Base-by-base conservation (phyloP, 2,888 invertebrate species). In the Erpobdella octoculata region DNA sequence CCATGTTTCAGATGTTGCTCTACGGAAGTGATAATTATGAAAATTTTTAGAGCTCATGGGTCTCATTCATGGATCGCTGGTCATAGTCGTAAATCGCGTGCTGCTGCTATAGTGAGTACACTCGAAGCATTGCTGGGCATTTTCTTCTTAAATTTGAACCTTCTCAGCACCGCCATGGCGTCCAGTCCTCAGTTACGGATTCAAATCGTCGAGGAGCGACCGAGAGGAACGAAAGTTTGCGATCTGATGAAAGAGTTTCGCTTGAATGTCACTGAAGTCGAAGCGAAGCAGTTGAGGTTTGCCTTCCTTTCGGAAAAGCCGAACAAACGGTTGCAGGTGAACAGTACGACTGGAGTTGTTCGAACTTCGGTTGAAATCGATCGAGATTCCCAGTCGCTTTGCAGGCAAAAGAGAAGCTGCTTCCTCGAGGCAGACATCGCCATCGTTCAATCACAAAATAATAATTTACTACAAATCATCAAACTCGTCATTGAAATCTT, bases 401-500 rank as follows among this genome's bases (percentile, higher is more conserved):
- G 70, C 21, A 25, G 70, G 1, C 70, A 70, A 46, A 70, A 36
- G 9, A 59, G 59, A 25, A 2, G 18, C 31, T 70, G 70, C 70
- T 35, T 58, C 25, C 21, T 70, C 35, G 35, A 15, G 8, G 36
- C 58, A 15, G 70, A 70, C 37, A 37, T 70, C 59, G 59, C 33
- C 64, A 35, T 62, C 70, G 36, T 61, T 15, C 70, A 70, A 35
- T 61, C 70, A 5, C 5, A 61, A 9, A 21, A 35, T 8, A 38
- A n/a, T 25, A n/a, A n/a, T n/a, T n/a, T n/a, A n/a, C 69, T 73
- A 28, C 61, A 73, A 33, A 73, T 73, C 0, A 73, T 76, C 62
- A 75, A 75, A 59, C 71, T 76, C 21, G 70, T 38, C 31, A 70
- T 76, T 25, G 68, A 75, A n/a, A 72, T 76, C 35, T 18, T 68